Evolutionary conservation across 2,888 invertebrate genomes (phyloP).

Genomic region (Autographa pulchrina): DNA sequence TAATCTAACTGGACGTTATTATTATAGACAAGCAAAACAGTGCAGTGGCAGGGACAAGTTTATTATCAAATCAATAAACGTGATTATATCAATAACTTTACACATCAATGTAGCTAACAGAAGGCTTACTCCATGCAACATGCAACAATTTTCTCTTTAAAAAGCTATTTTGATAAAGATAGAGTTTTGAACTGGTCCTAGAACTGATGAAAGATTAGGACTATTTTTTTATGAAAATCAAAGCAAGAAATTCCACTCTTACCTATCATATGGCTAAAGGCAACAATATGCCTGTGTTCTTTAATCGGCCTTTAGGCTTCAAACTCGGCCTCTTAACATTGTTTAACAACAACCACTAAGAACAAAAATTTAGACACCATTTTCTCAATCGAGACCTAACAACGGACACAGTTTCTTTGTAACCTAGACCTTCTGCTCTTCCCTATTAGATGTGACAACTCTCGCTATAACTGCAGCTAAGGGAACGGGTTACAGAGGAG

Average conservation of each 20-base stretch:
- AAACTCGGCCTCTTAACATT: no score
- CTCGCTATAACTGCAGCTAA: slow-evolving; percentile 42
- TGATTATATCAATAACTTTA: slow-evolving; percentile 45
- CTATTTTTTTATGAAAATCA: no score
- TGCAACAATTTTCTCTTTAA: no score
- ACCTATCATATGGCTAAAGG: no score
- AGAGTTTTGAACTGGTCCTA: no score
- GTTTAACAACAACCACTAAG: no score
- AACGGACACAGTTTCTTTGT: not conserved
- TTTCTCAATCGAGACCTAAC: not conserved
- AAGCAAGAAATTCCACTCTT: no score
- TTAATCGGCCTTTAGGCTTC: no score
- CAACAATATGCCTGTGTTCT: no score
- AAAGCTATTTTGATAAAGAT: no score
- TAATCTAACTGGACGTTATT: not conserved
- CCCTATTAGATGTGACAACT: slow-evolving; percentile 11
- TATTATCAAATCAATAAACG: slow-evolving; percentile 56
- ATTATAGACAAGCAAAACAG: slow-evolving; percentile 6
- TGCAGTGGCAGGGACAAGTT: slow-evolving; percentile 45
- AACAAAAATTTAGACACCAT: no score
- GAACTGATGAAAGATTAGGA: no score
- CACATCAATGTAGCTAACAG: not conserved
- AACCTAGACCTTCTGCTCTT: slow-evolving; percentile 24
- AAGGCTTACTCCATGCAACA: slow-evolving; percentile 8
- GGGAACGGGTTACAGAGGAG: slow-evolving; percentile 20